Evolutionary conservation across 1,140 invertebrate genomes (phyloP), one percentile per base, ranked within the genome.

Genomic region (Cydia amplana): DNA sequence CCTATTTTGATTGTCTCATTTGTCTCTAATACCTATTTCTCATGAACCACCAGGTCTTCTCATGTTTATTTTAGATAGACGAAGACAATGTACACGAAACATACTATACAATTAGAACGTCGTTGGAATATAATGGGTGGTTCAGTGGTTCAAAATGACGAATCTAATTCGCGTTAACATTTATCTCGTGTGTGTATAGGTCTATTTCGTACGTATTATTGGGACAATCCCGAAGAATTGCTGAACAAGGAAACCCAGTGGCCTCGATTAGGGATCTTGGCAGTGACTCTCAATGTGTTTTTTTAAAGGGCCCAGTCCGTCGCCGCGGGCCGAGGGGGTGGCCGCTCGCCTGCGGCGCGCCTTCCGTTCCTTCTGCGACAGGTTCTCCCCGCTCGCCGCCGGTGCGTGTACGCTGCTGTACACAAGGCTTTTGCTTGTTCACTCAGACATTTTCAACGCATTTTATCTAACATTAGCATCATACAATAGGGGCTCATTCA

Each of bases 281-380:
- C 20, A 60, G 55, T 60, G 55, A 60, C 55, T 60, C 6, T 20
- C 20, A n/a, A 23, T 60, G 51, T 55, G 7, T 60, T 81, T 79
- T 83, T 78, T 79, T 80, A 81, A 83, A 87, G 87, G 82, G 80
- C 72, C 64, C 75, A 73, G 76, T 77, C 76, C 76, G 79, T 79
- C 80, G 32, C 79, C 80, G 79, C 75, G 77, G 79, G 76, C 79
- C 72, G 84, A 73, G 28, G 83, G 86, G 73, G 82, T 93, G 81
- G 88, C 83, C 74, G 85, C 84, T 79, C 87, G 89, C 60, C 79
- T 91, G 63, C 86, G 88, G 0, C 88, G 91, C 80, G 89, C 85
- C 78, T 88, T 92, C 76, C 88, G 91, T 70, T 85, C 89, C 79
- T 87, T 93, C 40, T 87, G 91, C 74, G 85, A 88, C 76, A 84